phyloP scores from a whole-genome alignment of 2,113 vertebrate species.

The Dendropsophus ebraccatus region DNA sequence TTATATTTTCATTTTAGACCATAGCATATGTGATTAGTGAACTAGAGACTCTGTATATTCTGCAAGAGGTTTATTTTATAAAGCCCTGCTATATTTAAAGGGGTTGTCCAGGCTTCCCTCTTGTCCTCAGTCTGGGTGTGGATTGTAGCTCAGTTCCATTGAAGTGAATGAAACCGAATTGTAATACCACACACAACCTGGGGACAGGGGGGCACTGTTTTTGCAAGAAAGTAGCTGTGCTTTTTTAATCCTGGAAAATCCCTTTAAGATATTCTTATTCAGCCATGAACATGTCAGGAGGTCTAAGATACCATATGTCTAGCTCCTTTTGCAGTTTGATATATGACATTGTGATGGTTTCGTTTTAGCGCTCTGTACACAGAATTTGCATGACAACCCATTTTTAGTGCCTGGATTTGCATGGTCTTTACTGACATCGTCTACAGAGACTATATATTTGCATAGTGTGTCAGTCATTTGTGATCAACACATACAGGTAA shows the following conservation, averaged over 20 bases:
- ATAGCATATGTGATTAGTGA: too few relatives aligned
- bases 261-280: too few relatives aligned
- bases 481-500: background rate
- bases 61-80: background rate
- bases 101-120: too few relatives aligned
- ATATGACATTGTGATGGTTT: background rate
- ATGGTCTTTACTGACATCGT: background rate
- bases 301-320: background rate
- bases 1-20: too few relatives aligned
- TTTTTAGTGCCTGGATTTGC: conserved; percentile 14
- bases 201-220: too few relatives aligned
- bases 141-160: too few relatives aligned
- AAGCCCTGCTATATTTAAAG: background rate
- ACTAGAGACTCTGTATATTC: background rate
- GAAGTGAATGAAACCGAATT: too few relatives aligned
- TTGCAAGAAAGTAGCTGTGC: too few relatives aligned
- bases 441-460: conserved; percentile 1
- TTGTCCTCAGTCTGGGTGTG: too few relatives aligned
- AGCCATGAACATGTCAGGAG: background rate
- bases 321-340: background rate
- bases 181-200: too few relatives aligned
- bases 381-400: conserved; percentile 28
- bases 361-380: background rate
- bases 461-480: conserved; percentile 16
- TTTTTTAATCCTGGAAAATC: too few relatives aligned